Percentiles rank a stretch among this genome's conserved stretches.
Conservation (phyloP, 2,113 vertebrate species). For the Climacteris rufus region DNA sequence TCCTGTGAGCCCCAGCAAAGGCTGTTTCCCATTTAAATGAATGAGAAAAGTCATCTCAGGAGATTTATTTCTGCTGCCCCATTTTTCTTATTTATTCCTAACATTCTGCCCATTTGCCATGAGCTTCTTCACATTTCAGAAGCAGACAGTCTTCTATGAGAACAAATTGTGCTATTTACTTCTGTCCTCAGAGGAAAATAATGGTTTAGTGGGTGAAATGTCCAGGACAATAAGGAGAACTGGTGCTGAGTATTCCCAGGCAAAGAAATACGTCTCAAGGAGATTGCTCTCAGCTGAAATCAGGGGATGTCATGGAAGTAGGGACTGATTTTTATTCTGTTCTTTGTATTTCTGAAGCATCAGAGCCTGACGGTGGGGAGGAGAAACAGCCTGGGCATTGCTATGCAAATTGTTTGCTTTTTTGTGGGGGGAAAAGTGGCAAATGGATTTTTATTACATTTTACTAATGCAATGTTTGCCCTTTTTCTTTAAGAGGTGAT, state of each 20-base stretch:
- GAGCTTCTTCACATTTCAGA: constrained; percentile 63
- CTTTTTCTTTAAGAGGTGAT: neutral
- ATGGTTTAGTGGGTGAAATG: constrained; percentile 51
- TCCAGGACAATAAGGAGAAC: constrained; percentile 57
- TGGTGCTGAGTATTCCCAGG: constrained; percentile 21
- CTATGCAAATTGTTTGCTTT: neutral
- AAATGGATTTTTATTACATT: neutral
- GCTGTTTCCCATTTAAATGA: constrained; percentile 10
- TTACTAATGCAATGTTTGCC: neutral
- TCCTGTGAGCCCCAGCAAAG: neutral
- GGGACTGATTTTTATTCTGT: neutral
- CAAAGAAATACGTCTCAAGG: constrained; percentile 41
- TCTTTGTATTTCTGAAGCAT: neutral
- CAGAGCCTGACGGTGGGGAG: neutral
- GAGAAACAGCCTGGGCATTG: neutral
- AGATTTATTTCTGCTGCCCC: constrained; percentile 61
- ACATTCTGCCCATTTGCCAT: constrained; percentile 51
- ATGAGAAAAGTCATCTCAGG: constrained; percentile 5
- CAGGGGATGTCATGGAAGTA: neutral
- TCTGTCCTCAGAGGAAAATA: constrained; percentile 51
- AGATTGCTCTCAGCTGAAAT: constrained; percentile 55
- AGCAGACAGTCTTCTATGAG: constrained; percentile 36
- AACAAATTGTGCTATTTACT: constrained; percentile 68
- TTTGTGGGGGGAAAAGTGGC: too few relatives aligned
- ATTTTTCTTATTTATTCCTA: constrained; percentile 68